Evolutionary conservation across 2,888 invertebrate genomes (phyloP).

Genomic region (Epinotia brunnichana): DNA sequence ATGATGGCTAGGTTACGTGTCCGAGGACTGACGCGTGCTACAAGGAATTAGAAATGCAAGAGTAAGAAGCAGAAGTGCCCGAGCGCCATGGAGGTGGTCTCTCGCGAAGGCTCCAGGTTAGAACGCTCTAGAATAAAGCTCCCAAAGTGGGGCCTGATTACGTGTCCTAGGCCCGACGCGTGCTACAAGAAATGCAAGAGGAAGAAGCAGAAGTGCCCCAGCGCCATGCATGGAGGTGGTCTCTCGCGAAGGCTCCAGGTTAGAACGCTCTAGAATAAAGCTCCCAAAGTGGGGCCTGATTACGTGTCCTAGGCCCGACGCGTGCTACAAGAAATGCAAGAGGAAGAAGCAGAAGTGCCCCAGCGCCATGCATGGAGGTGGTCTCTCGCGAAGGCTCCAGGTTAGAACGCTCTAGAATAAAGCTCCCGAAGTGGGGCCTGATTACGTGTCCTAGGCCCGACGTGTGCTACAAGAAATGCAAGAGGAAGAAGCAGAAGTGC

Average conservation of each 20-base stretch:
- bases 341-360: conserved; percentile 65
- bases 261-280: not conserved
- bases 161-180: conserved; percentile 67
- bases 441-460: conserved; percentile 64
- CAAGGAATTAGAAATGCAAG: conserved; percentile 63
- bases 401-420: not conserved
- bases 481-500: conserved; percentile 63
- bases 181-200: conserved; percentile 68
- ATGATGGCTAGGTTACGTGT: conserved; percentile 52
- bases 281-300: too few species aligned
- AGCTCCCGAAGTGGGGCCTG: too few species aligned
- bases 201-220: conserved; percentile 65
- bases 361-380: conserved; percentile 68
- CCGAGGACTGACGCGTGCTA: conserved; percentile 70
- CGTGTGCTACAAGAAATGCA: conserved; percentile 68
- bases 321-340: conserved; percentile 68
- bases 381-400: conserved; percentile 53
- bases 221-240: conserved; percentile 67
- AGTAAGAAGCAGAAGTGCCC: conserved; percentile 65
- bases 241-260: conserved; percentile 52
- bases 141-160: too few species aligned
- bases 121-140: not conserved
- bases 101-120: conserved; percentile 50
- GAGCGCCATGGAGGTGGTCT: conserved; percentile 66
- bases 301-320: conserved; percentile 65